phyloP scores from a whole-genome alignment of 2,797 vertebrate species.

The Neosilurus hyrtlii region DNA sequence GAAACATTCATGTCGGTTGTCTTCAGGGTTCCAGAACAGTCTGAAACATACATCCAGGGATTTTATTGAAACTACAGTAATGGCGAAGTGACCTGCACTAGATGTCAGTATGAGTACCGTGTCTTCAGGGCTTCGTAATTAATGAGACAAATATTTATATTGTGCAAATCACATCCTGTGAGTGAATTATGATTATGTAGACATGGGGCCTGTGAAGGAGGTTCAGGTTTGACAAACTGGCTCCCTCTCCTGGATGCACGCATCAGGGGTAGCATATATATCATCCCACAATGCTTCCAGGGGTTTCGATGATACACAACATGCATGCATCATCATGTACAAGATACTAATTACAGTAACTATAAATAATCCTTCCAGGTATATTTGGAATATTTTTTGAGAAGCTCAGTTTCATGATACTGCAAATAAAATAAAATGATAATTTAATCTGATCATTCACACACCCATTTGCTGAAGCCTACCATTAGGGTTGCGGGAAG shows the following conservation, averaged over 20 bases:
- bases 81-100: neutral
- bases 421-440: too few species aligned
- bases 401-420: neutral
- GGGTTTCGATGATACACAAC: neutral
- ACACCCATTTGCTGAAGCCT: too few species aligned
- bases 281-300: neutral
- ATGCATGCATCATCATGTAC: neutral
- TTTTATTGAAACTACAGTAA: neutral
- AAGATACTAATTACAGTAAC: neutral
- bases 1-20: conserved; percentile 20
- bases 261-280: neutral
- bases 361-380: neutral
- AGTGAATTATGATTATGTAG: neutral
- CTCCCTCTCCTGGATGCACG: conserved; percentile 37
- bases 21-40: neutral
- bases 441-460: too few species aligned
- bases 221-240: conserved; percentile 26
- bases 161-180: neutral
- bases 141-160: neutral
- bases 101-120: neutral
- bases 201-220: neutral
- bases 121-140: neutral
- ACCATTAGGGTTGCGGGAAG: too few species aligned
- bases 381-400: neutral
- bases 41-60: neutral